Evolutionary conservation across 92 coral and sea anemone genomes (phyloP).

Genomic region (Phymanthus crucifer): DNA sequence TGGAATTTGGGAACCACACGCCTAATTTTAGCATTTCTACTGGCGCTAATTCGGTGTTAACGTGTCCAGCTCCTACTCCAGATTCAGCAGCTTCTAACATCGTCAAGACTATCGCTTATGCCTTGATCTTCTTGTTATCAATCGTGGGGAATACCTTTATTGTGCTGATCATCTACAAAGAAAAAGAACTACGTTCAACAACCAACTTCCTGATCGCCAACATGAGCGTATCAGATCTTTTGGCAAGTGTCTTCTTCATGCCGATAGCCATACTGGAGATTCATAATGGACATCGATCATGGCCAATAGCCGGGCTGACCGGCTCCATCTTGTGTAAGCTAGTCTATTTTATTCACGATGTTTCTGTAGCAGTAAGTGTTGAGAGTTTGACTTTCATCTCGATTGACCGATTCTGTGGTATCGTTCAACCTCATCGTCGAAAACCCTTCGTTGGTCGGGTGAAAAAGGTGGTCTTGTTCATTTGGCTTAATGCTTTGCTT

Average conservation of each 20-base stretch:
- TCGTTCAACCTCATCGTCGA: constrained; percentile 46
- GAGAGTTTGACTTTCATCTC: constrained; percentile 44
- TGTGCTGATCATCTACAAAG: constrained; percentile 18
- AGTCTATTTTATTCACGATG: constrained; percentile 50
- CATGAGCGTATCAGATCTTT: constrained; percentile 46
- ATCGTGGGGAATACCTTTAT: constrained; percentile 39
- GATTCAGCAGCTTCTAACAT: constrained; percentile 17
- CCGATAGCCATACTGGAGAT: constrained; percentile 45
- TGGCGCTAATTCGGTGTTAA: neutral
- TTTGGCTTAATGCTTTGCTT: constrained; percentile 23
- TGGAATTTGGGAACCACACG: neutral
- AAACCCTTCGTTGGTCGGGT: constrained; percentile 37
- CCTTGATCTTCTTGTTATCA: constrained; percentile 20
- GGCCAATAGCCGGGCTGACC: constrained; percentile 27
- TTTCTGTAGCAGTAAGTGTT: constrained; percentile 43
- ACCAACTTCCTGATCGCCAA: constrained; percentile 50
- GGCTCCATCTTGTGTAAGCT: constrained; percentile 42
- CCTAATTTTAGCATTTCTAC: neutral
- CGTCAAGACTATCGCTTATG: constrained; percentile 26
- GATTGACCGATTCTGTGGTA: constrained; percentile 42
- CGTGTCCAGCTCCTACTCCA: neutral
- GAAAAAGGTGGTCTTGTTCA: constrained; percentile 8
- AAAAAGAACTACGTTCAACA: constrained; percentile 42
- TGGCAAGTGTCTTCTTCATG: constrained; percentile 35
- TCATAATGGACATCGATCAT: constrained; percentile 6